These are phyloP conservation scores for Hippoglossus hippoglossus DNA, from an alignment of 2,797 vertebrate species.

Conservation along the genomic window DNA sequence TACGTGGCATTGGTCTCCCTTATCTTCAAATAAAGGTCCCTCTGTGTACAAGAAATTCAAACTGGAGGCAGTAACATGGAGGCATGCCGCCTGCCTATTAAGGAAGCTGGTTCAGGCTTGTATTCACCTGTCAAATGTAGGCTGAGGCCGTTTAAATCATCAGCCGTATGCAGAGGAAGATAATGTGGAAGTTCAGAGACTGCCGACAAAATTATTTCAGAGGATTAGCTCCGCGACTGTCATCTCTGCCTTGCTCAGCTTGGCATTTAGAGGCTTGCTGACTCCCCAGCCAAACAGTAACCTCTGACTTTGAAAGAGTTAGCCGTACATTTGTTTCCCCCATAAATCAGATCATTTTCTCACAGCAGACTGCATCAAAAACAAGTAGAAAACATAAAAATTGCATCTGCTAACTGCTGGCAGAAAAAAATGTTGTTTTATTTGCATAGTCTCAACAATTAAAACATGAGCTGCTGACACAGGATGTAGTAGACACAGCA, in stretches of 20 bases:
- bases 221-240: slow-evolving; percentile 79
- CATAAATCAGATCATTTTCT: slow-evolving; percentile 10
- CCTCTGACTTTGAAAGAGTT: slow-evolving; percentile 66
- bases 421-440: not conserved
- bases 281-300: slow-evolving; percentile 68
- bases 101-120: slow-evolving; percentile 47
- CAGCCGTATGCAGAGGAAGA: slow-evolving; percentile 70
- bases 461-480: slow-evolving; percentile 37
- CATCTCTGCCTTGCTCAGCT: slow-evolving; percentile 70
- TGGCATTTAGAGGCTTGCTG: slow-evolving; percentile 66
- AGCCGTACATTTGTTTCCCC: slow-evolving; percentile 16
- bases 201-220: slow-evolving; percentile 76
- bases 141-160: slow-evolving; percentile 68
- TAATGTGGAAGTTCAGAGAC: slow-evolving; percentile 75
- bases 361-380: not conserved
- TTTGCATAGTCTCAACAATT: slow-evolving; percentile 37
- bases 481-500: slow-evolving; percentile 44
- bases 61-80: slow-evolving; percentile 52
- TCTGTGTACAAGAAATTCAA: slow-evolving; percentile 53
- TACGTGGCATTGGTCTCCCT: slow-evolving; percentile 36
- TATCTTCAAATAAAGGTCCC: slow-evolving; percentile 64
- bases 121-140: slow-evolving; percentile 75
- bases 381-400: not conserved
- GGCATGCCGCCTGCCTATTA: slow-evolving; percentile 41
- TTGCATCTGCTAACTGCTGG: slow-evolving; percentile 25